Conservation (phyloP, 2,797 vertebrate genomes). For the Muscicapa striata region DNA sequence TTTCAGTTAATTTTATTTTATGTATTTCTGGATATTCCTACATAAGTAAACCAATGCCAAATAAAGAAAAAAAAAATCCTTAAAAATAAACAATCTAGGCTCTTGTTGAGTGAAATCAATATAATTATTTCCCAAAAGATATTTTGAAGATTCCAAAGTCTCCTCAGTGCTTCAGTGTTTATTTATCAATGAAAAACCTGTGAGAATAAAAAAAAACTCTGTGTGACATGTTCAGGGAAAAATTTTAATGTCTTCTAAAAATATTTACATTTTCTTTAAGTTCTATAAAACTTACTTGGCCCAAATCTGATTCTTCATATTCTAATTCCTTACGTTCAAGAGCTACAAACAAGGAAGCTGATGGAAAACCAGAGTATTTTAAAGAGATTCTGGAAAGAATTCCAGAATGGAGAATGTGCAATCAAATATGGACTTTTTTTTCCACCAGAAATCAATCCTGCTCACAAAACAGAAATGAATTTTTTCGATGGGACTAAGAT, state of each 20-base stretch:
- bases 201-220: background rate
- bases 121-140: background rate
- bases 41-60: background rate
- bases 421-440: background rate
- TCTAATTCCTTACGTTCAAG: background rate
- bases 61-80: background rate
- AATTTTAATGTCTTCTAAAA: background rate
- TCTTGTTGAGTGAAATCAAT: background rate
- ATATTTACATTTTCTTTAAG: background rate
- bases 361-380: background rate
- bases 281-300: background rate
- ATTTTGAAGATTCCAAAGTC: background rate
- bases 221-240: background rate
- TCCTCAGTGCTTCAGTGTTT: background rate
- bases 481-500: background rate
- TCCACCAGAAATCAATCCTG: background rate
- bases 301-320: background rate
- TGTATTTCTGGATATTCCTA: background rate
- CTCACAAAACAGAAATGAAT: accelerated
- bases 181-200: background rate
- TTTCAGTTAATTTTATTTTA: background rate
- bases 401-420: background rate
- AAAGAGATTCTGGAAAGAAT: background rate
- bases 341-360: background rate
- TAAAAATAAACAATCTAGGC: background rate